Conservation (phyloP, 2,888 invertebrate species). For the Ochropleura plecta region DNA sequence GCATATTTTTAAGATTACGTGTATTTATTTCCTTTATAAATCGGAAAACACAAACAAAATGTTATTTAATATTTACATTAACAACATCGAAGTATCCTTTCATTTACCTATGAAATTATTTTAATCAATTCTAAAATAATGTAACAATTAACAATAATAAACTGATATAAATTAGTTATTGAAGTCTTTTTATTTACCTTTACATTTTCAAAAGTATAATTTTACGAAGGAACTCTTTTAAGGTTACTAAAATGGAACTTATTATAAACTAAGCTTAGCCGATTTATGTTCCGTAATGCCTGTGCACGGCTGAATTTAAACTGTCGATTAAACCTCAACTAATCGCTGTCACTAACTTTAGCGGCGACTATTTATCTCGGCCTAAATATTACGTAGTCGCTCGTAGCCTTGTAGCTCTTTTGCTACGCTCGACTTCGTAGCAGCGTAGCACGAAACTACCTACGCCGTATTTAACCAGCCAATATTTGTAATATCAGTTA, state of each 20-base stretch:
- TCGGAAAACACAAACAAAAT: neutral
- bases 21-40: slow-evolving; percentile 17
- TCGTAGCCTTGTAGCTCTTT: slow-evolving; percentile 23
- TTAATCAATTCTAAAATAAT: slow-evolving; percentile 31
- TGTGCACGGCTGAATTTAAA: neutral
- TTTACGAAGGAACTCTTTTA: neutral
- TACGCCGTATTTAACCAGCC: neutral
- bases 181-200: slow-evolving; percentile 27
- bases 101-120: slow-evolving; percentile 26
- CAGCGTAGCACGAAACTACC: slow-evolving; percentile 3
- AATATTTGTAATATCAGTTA: neutral
- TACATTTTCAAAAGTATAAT: neutral
- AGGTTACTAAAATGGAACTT: slow-evolving; percentile 4
- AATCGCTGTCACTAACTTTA: slow-evolving; percentile 39
- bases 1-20: slow-evolving; percentile 76
- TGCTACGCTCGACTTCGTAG: slow-evolving; percentile 26
- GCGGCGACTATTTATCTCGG: slow-evolving; percentile 41
- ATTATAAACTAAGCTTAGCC: slow-evolving; percentile 2
- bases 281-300: slow-evolving; percentile 19
- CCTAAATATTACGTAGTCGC: slow-evolving; percentile 37
- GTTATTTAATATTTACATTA: slow-evolving; percentile 14
- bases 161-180: slow-evolving; percentile 16
- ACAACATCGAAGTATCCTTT: slow-evolving; percentile 31
- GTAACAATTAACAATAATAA: slow-evolving; percentile 32
- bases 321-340: slow-evolving; percentile 28